Conservation (phyloP, 2,888 invertebrate genomes). For the Aelia acuminata region DNA sequence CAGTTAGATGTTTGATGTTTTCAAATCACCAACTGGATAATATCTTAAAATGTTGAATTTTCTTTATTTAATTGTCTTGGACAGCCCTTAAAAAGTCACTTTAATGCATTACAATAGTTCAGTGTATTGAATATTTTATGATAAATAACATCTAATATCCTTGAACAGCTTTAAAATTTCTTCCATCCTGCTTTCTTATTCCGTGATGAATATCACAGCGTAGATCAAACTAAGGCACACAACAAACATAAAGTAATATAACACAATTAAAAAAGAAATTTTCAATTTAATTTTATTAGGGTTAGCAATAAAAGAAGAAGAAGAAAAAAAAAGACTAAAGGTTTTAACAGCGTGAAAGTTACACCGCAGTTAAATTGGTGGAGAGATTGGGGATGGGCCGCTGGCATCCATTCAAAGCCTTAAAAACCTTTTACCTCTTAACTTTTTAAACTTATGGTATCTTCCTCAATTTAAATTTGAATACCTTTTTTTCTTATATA, state of each 20-base stretch:
- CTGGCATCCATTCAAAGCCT: slow-evolving; percentile 39
- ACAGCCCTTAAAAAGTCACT: no score
- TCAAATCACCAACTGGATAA: no score
- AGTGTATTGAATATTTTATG: no score
- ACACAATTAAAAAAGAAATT: neutral
- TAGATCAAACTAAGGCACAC: no score
- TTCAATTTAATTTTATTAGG: slow-evolving; percentile 1
- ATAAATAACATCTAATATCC: no score
- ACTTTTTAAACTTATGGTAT: slow-evolving; percentile 21
- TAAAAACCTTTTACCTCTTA: slow-evolving; percentile 34
- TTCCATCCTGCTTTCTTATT: no score
- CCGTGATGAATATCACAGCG: no score
- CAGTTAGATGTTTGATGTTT: no score
- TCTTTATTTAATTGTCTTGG: no score
- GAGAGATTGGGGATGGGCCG: neutral
- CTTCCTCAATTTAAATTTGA: neutral
- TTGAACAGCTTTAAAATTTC: no score
- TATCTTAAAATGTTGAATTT: no score
- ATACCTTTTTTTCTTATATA: neutral
- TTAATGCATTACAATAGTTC: no score
- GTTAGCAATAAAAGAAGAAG: neutral
- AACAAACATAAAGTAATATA: neutral
- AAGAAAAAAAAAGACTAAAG: neutral
- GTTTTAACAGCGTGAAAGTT: slow-evolving; percentile 35
- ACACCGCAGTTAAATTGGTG: slow-evolving; percentile 39